These are phyloP conservation scores for Intoshia linei DNA, from an alignment of 1,140 invertebrate species.

Conservation along the genomic window DNA sequence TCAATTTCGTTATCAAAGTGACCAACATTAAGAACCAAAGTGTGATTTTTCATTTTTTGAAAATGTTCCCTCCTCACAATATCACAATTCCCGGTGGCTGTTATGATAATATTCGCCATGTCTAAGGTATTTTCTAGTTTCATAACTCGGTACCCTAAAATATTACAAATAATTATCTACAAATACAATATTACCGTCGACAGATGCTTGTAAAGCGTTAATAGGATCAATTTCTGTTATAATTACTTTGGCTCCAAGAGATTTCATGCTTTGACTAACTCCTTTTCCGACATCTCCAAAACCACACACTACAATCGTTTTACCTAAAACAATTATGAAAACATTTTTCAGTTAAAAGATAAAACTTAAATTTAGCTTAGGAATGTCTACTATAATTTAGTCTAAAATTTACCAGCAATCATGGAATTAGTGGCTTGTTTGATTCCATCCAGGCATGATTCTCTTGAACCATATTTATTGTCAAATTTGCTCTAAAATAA, in stretches of 20 bases:
- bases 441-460: constrained; percentile 85
- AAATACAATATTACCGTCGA: constrained; percentile 40
- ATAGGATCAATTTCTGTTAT: constrained; percentile 97
- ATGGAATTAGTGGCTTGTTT: constrained; percentile 87
- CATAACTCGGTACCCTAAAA: not conserved
- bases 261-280: constrained; percentile 63
- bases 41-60: not conserved
- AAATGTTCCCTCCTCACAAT: not conserved
- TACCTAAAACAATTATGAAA: too few species aligned
- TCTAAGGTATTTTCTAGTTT: not conserved
- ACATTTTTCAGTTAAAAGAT: too few species aligned
- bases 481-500: constrained; percentile 68
- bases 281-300: constrained; percentile 99
- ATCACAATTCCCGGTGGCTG: not conserved
- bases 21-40: not conserved
- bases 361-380: too few species aligned
- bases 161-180: not conserved
- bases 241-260: constrained; percentile 70
- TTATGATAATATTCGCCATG: not conserved
- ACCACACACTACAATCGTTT: constrained; percentile 78
- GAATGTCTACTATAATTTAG: too few species aligned
- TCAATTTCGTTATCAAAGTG: not conserved
- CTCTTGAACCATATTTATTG: constrained; percentile 86
- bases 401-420: constrained; percentile 86
- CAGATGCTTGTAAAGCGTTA: constrained; percentile 78